Evolutionary conservation across 1,140 invertebrate genomes (phyloP), one percentile per base, ranked within the genome.

Genomic region (Calephelis virginiensis): DNA sequence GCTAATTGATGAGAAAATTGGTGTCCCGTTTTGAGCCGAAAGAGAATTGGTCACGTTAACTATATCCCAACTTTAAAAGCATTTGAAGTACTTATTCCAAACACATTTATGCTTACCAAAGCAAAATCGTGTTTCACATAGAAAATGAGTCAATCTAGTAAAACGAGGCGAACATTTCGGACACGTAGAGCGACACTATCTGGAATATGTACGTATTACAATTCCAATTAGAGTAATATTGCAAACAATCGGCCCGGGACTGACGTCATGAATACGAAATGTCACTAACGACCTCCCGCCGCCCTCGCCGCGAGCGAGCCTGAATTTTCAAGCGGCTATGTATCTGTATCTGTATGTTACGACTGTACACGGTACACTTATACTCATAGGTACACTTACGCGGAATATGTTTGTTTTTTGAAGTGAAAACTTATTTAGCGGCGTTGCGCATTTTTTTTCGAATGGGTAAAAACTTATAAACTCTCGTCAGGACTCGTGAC

Each of bases 181-280:
- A 68, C 77, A 77, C 77, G 75, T 79, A 73, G 70, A 68, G 66
- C 59, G 65, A 67, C 62, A 70, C 76, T 78, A 78, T 76, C 74
- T 66, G 66, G 72, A 77, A 81, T 85, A 85, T 84, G 78, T 85
- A 85, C 78, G 74, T 83, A 83, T 88, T 86, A 88, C 85, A 90
- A 88, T 88, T 87, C 78, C 85, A 90, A 90, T 90, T 90, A 88
- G 85, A 88, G 81, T 90, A 90, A 88, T 87, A 88, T 90, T 85
- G 85, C 87, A 90, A 90, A 90, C 85, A 90, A 90, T 90, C 85
- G 87, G 82, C 82, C 83, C 80, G 76, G 63, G 81, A 82, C 76
- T 81, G 81, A 86, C 85, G 87, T 86, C 85, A 90, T 90, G 87
- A 89, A 89, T 90, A 89, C 86, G 83, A 88, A 90, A 90, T 89